Percentiles rank a stretch among this genome's conserved stretches.
phyloP scores from a whole-genome alignment of 2,888 invertebrate genomes.

The Aethes cnicana region DNA sequence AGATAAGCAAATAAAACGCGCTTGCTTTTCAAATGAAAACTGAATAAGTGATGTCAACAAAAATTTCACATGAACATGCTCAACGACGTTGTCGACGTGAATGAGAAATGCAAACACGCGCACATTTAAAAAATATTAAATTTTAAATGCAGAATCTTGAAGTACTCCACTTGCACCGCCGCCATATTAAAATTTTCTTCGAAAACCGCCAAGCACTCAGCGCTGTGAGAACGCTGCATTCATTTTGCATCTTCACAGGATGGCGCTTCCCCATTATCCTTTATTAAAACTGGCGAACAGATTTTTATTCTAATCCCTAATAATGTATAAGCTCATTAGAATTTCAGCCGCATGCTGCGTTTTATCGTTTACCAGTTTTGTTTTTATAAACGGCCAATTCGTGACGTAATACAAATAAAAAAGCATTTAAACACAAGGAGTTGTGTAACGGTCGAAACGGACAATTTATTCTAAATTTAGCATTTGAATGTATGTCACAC shows the following conservation, averaged over 20 bases:
- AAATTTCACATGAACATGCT: background rate
- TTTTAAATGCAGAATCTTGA: conserved; percentile 44
- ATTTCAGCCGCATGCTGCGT: conserved; percentile 54
- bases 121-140: conserved; percentile 41
- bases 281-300: conserved; percentile 49
- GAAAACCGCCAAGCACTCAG: conserved; percentile 40
- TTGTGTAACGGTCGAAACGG: conserved; percentile 13
- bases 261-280: conserved; percentile 42
- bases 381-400: conserved; percentile 48
- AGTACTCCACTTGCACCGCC: conserved; percentile 40
- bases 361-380: conserved; percentile 53
- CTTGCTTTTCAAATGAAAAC: too few species aligned
- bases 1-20: too few species aligned
- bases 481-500: conserved; percentile 27
- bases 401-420: conserved; percentile 37
- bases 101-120: conserved; percentile 25
- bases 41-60: conserved; percentile 10
- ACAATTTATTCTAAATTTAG: conserved; percentile 26
- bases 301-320: conserved; percentile 54
- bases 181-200: conserved; percentile 58
- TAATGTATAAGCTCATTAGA: conserved; percentile 48
- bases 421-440: conserved; percentile 2
- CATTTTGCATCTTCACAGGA: conserved; percentile 51
- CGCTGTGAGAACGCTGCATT: conserved; percentile 48
- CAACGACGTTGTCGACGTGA: too few species aligned